Percentiles rank a stretch among this genome's conserved stretches.
These are phyloP conservation scores for Metopia argyrocephala DNA, from an alignment of 2,888 invertebrate species.

Conservation along the genomic window DNA sequence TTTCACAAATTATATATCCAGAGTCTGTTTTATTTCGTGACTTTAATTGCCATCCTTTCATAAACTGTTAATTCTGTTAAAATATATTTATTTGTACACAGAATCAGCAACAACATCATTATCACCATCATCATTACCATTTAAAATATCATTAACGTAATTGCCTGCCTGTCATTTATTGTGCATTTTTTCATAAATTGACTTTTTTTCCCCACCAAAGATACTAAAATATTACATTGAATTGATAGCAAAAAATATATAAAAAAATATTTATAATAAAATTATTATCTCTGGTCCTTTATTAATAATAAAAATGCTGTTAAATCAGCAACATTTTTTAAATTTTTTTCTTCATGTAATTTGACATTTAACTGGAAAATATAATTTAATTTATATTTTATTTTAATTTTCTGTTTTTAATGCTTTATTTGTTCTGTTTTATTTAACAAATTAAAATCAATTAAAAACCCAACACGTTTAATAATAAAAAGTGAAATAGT, in stretches of 20 bases:
- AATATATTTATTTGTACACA: background rate
- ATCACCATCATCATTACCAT: background rate
- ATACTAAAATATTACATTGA: too few species aligned
- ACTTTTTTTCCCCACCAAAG: background rate
- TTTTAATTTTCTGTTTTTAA: background rate
- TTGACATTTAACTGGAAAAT: too few species aligned
- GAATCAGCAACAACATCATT: background rate
- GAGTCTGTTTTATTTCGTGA: background rate
- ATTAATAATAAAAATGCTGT: too few species aligned
- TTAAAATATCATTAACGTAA: slow-evolving; percentile 27
- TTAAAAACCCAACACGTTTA: slow-evolving; percentile 31
- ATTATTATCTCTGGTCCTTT: too few species aligned
- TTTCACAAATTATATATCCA: background rate
- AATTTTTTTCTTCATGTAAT: too few species aligned
- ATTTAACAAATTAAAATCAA: slow-evolving; percentile 30
- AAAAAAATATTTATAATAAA: too few species aligned
- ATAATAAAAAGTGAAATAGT: background rate
- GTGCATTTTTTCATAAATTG: background rate
- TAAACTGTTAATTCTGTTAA: background rate
- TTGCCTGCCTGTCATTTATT: slow-evolving; percentile 27
- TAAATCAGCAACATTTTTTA: background rate
- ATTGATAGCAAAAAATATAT: too few species aligned
- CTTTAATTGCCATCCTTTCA: background rate
- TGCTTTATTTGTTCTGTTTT: background rate
- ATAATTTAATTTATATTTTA: slow-evolving; percentile 3